Evolutionary conservation across 2,888 invertebrate species (phyloP), one percentile per base, ranked within the genome.

Genomic region (Scrobipalpa costella): DNA sequence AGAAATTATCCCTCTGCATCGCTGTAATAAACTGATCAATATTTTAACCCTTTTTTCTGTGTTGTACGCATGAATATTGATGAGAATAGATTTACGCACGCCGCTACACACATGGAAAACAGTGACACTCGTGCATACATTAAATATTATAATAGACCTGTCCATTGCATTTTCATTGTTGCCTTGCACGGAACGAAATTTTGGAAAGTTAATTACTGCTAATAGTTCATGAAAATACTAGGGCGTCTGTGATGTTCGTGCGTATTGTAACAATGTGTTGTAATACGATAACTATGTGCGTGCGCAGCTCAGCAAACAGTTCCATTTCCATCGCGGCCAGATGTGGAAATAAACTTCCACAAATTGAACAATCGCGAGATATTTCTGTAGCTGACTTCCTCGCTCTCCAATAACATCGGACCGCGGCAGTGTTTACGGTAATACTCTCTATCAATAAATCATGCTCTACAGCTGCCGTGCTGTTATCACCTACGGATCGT

Each of bases 361-460:
- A 65, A 69, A 69, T 68, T 61, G 68, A 68, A 68, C 68, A 68
- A 65, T 66, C 40, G 63, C 66, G 50, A 68, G 71, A 69, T 72
- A 72, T 72, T 72, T 72, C 71, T 70, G 71, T 70, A 71, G 63
- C 61, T 47, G 64, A 57, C 65, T 67, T 72, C 71, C 72, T 68
- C 55, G 67, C 67, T 69, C 65, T 67, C 65, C 64, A 66, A 64
- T 66, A 68, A 67, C 65, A 69, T 61, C 58, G 59, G 55, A 64
- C 57, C 49, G 57, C 58, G 66, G 68, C 67, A 66, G 68, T 66
- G 64, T 65, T 67, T 64, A 52, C 44, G 17, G 33, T 55, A 62
- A 33, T 27, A 47, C 47, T 15, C n/a, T 5, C 44, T 15, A 44
- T n/a, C 47, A 27, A 62, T 64, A 59, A 62, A 59, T 62, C 62